Evolutionary conservation across 1,140 invertebrate species (phyloP).

Genomic region (Colletes gigas): DNA sequence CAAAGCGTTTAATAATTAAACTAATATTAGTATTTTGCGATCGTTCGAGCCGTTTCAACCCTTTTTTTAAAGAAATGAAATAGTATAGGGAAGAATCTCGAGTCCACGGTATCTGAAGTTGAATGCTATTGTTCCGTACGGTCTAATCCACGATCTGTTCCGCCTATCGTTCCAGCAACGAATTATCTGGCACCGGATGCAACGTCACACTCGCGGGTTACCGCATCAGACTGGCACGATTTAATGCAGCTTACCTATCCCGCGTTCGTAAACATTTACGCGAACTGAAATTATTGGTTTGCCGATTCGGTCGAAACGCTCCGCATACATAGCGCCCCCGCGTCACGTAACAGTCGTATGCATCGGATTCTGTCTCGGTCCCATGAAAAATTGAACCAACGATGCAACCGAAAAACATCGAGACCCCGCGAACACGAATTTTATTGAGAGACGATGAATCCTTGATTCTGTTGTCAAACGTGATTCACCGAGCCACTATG

Average conservation of each 20-base stretch:
- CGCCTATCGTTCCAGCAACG: slow-evolving; percentile 3
- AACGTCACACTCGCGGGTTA: slow-evolving; percentile 35
- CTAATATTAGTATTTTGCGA: too few relatives aligned
- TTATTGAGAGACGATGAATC: neutral
- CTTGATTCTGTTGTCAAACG: neutral
- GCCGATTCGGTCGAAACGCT: slow-evolving; percentile 22
- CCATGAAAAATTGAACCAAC: slow-evolving; percentile 17
- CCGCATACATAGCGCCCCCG: neutral
- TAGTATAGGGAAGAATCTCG: too few relatives aligned
- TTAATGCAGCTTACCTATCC: slow-evolving; percentile 50
- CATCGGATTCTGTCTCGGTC: neutral
- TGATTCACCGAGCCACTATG: neutral
- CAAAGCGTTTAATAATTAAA: too few relatives aligned
- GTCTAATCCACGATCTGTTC: neutral
- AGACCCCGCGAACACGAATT: neutral
- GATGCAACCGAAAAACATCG: neutral
- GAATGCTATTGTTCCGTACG: neutral
- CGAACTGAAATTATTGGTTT: slow-evolving; percentile 47
- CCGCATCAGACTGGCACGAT: slow-evolving; percentile 31
- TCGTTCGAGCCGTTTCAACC: too few relatives aligned
- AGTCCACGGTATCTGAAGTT: neutral
- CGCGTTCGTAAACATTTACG: slow-evolving; percentile 45
- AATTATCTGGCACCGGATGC: slow-evolving; percentile 40
- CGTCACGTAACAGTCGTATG: neutral
- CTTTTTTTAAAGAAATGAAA: too few relatives aligned